phyloP scores from a whole-genome alignment of 64 coral and sea anemone species.

The Actinia tenebrosa region DNA sequence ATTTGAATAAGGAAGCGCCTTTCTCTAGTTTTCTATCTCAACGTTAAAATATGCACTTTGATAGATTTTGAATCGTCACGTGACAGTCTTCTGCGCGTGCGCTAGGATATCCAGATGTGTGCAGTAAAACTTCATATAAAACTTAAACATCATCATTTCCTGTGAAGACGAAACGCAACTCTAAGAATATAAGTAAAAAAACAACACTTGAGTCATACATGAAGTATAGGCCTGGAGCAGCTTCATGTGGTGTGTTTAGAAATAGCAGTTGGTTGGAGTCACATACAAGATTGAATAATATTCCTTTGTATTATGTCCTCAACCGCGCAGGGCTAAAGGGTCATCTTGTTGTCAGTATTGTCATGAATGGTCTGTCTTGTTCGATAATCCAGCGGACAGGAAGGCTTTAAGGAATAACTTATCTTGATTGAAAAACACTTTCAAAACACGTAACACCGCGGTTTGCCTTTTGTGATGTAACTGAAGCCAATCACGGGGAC shows the following conservation, averaged over 20 bases:
- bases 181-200: neutral
- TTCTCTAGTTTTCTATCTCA: neutral
- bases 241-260: neutral
- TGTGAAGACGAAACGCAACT: neutral
- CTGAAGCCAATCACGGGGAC: too few relatives aligned
- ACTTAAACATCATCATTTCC: neutral
- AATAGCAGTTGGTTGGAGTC: neutral
- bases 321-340: neutral
- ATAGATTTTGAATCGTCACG: neutral
- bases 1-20: neutral
- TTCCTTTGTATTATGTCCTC: conserved; percentile 5
- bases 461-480: too few relatives aligned
- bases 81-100: neutral
- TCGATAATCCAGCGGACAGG: neutral
- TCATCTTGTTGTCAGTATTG: neutral
- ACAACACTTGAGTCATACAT: neutral
- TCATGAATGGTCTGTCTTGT: neutral
- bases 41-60: neutral
- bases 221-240: neutral
- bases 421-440: conserved; percentile 1
- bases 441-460: neutral
- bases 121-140: neutral
- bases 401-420: neutral
- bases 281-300: neutral
- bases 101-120: neutral